These are phyloP conservation scores for Melieria picta DNA, from an alignment of 2,888 invertebrate genomes.

Conservation along the genomic window DNA sequence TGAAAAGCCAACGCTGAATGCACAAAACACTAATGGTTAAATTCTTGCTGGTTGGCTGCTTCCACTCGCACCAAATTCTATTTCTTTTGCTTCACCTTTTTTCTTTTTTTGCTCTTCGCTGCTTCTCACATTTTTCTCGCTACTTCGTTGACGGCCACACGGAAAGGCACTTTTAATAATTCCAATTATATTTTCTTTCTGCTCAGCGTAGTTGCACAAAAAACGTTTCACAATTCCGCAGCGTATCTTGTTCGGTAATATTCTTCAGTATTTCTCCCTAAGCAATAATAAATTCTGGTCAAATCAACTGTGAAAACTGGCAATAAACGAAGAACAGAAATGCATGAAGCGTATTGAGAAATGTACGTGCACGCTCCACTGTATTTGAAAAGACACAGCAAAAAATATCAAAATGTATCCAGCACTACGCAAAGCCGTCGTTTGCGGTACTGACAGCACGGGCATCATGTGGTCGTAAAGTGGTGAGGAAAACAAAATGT, in stretches of 20 bases:
- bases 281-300: background rate
- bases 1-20: too few relatives aligned
- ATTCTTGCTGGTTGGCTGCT: constrained; percentile 3
- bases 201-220: background rate
- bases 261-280: constrained; percentile 6
- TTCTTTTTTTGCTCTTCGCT: background rate
- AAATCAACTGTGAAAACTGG: background rate
- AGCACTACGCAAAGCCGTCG: background rate
- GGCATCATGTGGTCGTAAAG: too few relatives aligned
- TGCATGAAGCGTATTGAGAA: constrained; percentile 6
- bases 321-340: constrained; percentile 14
- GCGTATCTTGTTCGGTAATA: constrained; percentile 13
- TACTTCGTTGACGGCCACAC: constrained; percentile 14
- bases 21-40: background rate
- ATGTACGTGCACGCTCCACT: constrained; percentile 14
- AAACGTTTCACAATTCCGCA: background rate
- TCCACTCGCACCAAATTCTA: constrained; percentile 17
- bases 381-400: constrained; percentile 28
- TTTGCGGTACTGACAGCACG: too few relatives aligned
- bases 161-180: constrained; percentile 25
- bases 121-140: constrained; percentile 16
- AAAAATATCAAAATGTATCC: constrained; percentile 22
- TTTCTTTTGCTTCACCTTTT: background rate
- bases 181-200: constrained; percentile 10
- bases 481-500: too few relatives aligned